Evolutionary conservation across 2,888 invertebrate genomes (phyloP).

Genomic region (Archips xylosteana): DNA sequence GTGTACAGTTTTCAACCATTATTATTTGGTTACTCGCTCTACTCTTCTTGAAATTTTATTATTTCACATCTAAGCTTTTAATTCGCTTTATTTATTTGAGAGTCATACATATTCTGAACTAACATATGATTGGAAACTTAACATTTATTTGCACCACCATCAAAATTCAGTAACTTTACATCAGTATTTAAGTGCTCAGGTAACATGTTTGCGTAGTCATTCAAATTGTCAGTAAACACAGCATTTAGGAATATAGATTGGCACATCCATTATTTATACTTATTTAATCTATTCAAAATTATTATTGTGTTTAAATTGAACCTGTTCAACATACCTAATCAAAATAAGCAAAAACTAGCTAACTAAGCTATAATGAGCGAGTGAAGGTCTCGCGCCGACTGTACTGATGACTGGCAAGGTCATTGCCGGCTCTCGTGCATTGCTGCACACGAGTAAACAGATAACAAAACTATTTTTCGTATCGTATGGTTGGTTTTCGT

Average conservation of each 20-base stretch:
- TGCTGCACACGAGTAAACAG: constrained; percentile 40
- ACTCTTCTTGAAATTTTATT: constrained; percentile 69
- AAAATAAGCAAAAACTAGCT: constrained; percentile 39
- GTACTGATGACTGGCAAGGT: constrained; percentile 69
- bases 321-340: constrained; percentile 38
- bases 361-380: constrained; percentile 51
- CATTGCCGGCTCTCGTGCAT: constrained; percentile 59
- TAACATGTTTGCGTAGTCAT: constrained; percentile 53
- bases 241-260: constrained; percentile 69
- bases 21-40: constrained; percentile 66
- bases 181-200: constrained; percentile 34
- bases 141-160: constrained; percentile 66
- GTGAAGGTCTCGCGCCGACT: constrained; percentile 63
- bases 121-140: constrained; percentile 61
- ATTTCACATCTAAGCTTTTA: constrained; percentile 70
- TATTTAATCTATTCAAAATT: constrained; percentile 49
- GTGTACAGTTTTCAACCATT: constrained; percentile 67
- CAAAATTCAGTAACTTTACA: constrained; percentile 42
- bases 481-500: constrained; percentile 60
- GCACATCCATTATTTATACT: constrained; percentile 62
- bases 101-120: constrained; percentile 67
- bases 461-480: constrained; percentile 49
- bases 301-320: constrained; percentile 51
- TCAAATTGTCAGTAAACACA: constrained; percentile 47
- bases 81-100: constrained; percentile 65